phyloP scores from a whole-genome alignment of 1,140 invertebrate species.

The Theocolax elegans region DNA sequence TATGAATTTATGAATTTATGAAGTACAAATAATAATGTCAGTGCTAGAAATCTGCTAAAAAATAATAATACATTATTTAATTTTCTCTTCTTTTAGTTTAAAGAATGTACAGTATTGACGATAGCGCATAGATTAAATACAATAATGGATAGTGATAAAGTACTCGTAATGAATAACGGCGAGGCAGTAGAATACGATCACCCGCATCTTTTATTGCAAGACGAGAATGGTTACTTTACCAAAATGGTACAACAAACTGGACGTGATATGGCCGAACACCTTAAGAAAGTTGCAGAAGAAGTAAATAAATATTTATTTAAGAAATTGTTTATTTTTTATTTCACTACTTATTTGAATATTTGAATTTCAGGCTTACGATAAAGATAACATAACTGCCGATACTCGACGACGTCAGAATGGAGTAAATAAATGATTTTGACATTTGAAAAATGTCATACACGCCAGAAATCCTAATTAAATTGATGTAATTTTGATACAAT shows the following conservation, averaged over 20 bases:
- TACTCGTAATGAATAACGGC: constrained; percentile 75
- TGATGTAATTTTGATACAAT: no score
- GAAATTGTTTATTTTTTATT: not conserved
- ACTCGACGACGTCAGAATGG: no score
- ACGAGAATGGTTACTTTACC: constrained; percentile 56
- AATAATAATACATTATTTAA: not conserved
- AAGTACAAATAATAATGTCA: no score
- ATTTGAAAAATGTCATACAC: no score
- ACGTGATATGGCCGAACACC: constrained; percentile 54
- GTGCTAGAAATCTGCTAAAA: no score
- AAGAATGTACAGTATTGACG: constrained; percentile 35
- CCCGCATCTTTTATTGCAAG: constrained; percentile 71
- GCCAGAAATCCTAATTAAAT: no score
- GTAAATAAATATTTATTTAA: constrained; percentile 44
- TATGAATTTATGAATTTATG: no score
- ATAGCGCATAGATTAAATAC: constrained; percentile 39
- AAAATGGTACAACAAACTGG: constrained; percentile 68
- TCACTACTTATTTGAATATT: no score
- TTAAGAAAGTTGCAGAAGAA: constrained; percentile 64
- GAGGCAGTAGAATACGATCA: constrained; percentile 72
- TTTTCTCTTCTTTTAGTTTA: constrained; percentile 33
- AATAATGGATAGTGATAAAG: constrained; percentile 66
- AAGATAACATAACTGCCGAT: no score
- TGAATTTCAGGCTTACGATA: no score
- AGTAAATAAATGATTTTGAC: no score